A percentile compares a stretch with the other conserved stretches of the same genome.
phyloP scores from a whole-genome alignment of 2,888 invertebrate genomes.

The Conchocele bisecta region DNA sequence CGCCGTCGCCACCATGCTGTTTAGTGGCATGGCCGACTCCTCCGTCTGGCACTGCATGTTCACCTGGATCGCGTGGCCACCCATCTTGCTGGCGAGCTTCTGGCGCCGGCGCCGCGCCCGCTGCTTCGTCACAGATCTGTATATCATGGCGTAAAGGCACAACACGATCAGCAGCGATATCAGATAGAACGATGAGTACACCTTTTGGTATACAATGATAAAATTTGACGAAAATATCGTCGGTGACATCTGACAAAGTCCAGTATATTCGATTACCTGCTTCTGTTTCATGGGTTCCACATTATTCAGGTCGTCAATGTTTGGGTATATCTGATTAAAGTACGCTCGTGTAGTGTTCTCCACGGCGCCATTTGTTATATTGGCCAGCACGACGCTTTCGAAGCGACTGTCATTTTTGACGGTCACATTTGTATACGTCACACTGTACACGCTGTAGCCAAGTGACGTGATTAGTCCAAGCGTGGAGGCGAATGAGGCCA shows the following conservation, averaged over 20 bases:
- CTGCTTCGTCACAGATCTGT: slow-evolving; percentile 68
- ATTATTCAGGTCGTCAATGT: not conserved
- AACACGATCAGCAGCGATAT: slow-evolving; percentile 80
- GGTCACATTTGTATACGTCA: not conserved
- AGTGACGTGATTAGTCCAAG: slow-evolving; percentile 73
- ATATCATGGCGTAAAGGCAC: slow-evolving; percentile 79
- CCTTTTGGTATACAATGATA: slow-evolving; percentile 75
- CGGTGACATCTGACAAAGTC: slow-evolving; percentile 66
- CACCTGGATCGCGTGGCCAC: slow-evolving; percentile 30
- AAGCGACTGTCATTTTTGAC: no score
- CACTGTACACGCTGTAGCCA: slow-evolving; percentile 42
- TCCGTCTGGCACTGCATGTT: slow-evolving; percentile 58
- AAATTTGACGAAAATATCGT: slow-evolving; percentile 65
- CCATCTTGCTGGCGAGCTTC: slow-evolving; percentile 41
- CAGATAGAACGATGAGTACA: slow-evolving; percentile 77
- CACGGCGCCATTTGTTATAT: no score
- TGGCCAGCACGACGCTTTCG: no score
- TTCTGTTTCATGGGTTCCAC: not conserved
- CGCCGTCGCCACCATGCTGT: not conserved
- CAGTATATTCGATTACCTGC: slow-evolving; percentile 50
- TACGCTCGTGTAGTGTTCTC: no score
- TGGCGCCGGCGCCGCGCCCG: slow-evolving; percentile 59
- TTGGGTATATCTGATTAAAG: not conserved
- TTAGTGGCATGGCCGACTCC: slow-evolving; percentile 48
- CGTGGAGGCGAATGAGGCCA: slow-evolving; percentile 68